Percentiles rank a stretch among this genome's conserved stretches.
phyloP scores from a whole-genome alignment of 2,888 invertebrate genomes.

The Proisotoma minuta region DNA sequence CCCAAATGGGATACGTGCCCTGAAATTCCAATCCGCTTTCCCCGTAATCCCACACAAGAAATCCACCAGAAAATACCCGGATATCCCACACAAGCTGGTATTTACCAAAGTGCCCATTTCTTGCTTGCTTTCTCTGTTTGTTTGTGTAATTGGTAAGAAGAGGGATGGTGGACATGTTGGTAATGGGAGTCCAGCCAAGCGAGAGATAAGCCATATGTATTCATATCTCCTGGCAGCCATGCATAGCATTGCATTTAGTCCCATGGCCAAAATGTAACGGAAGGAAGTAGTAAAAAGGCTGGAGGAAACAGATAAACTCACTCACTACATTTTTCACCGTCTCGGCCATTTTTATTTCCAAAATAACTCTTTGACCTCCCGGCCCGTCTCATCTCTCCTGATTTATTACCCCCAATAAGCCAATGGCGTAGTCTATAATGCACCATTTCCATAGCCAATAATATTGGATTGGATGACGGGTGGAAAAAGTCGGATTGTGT shows the following conservation, averaged over 20 bases:
- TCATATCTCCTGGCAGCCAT: constrained; percentile 1
- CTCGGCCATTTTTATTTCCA: constrained; percentile 6
- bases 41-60: background rate
- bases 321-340: background rate
- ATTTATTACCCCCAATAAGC: background rate
- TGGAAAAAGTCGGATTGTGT: constrained; percentile 6
- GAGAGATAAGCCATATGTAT: constrained; percentile 18
- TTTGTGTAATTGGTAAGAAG: too few species aligned
- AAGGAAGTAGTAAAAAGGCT: constrained; percentile 14
- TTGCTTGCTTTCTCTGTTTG: too few species aligned
- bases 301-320: constrained; percentile 13
- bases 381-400: constrained; percentile 5
- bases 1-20: constrained; percentile 2
- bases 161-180: constrained; percentile 1
- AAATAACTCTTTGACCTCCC: constrained; percentile 6
- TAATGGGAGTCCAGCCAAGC: constrained; percentile 17
- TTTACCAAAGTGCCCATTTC: too few species aligned
- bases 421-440: background rate
- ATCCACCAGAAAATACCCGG: constrained; percentile 6
- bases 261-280: constrained; percentile 3
- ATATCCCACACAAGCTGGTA: background rate
- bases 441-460: background rate
- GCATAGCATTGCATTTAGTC: background rate
- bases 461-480: constrained; percentile 4
- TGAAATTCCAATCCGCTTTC: constrained; percentile 3